Conservation (phyloP, 2,797 vertebrate genomes). For the Melanogrammus aeglefinus region DNA sequence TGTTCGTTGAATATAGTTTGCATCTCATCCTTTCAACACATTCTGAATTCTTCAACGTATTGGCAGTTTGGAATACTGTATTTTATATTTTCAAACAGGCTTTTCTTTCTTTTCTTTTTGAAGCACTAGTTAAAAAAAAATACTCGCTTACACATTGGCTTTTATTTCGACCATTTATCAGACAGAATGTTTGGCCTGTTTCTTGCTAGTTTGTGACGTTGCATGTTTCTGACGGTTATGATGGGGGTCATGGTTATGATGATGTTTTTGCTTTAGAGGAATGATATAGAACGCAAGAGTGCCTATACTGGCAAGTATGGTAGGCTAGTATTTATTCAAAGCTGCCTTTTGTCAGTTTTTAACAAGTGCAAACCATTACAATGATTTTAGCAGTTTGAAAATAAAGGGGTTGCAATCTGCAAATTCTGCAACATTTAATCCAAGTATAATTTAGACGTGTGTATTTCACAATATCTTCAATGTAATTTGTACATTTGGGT, state of each 20-base stretch:
- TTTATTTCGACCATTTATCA: slow-evolving; percentile 42
- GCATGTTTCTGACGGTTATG: slow-evolving; percentile 55
- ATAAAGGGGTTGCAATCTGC: background rate
- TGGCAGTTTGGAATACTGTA: slow-evolving; percentile 21
- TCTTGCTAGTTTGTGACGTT: slow-evolving; percentile 45
- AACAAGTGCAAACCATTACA: background rate
- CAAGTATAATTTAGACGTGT: slow-evolving; percentile 12
- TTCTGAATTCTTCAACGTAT: background rate
- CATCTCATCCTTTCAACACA: background rate
- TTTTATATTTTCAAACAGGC: slow-evolving; percentile 23
- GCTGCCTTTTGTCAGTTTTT: background rate
- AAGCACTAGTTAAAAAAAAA: slow-evolving; percentile 50
- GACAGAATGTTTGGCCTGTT: slow-evolving; percentile 32
- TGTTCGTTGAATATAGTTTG: background rate
- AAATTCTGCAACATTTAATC: slow-evolving; percentile 3
- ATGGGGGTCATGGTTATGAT: too few relatives aligned
- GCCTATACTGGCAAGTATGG: slow-evolving; percentile 11
- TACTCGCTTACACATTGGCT: slow-evolving; percentile 34
- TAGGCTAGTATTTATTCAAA: background rate
- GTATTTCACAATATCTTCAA: slow-evolving; percentile 33
- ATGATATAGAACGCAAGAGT: slow-evolving; percentile 32
- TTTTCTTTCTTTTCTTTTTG: slow-evolving; percentile 12
- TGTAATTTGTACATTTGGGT: slow-evolving; percentile 15
- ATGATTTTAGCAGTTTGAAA: background rate
- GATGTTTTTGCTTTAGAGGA: slow-evolving; percentile 38